Evolutionary conservation across 2,888 invertebrate species (phyloP).

Genomic region (Xestobium rufovillosum): DNA sequence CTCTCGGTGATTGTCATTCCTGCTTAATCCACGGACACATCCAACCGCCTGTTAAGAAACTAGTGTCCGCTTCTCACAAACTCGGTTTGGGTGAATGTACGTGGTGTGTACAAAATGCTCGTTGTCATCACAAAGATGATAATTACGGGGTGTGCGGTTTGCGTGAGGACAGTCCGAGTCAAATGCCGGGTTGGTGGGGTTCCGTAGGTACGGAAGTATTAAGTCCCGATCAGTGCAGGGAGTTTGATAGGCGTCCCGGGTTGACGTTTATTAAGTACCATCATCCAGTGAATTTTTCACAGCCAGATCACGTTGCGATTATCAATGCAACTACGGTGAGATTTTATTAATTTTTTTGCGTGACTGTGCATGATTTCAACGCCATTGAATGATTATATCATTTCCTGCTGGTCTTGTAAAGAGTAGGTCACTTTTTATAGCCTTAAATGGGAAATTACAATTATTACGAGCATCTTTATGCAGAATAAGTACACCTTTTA

Average conservation of each 20-base stretch:
- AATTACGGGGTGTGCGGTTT: conserved; percentile 75
- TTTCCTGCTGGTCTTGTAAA: no score
- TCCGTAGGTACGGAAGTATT: conserved; percentile 58
- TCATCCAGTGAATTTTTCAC: conserved; percentile 77
- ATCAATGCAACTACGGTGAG: conserved; percentile 73
- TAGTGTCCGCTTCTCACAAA: conserved; percentile 65
- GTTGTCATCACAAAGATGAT: conserved; percentile 80
- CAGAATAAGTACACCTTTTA: no score
- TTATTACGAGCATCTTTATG: no score
- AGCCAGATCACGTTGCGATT: conserved; percentile 82
- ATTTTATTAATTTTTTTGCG: no score
- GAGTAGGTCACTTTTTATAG: no score
- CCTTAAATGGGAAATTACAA: no score
- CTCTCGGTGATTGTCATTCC: conserved; percentile 81
- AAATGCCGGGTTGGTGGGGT: conserved; percentile 88
- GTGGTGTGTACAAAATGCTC: conserved; percentile 90
- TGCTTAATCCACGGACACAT: conserved; percentile 75
- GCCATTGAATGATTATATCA: no score
- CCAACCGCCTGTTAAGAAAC: conserved; percentile 33
- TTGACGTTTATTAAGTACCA: conserved; percentile 83
- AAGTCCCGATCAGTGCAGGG: conserved; percentile 67
- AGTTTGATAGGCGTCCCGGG: conserved; percentile 74
- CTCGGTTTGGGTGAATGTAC: conserved; percentile 73
- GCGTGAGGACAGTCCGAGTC: conserved; percentile 70
- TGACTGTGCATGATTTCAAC: no score